phyloP scores from a whole-genome alignment of 2,113 vertebrate species.

The Onychostoma macrolepis region DNA sequence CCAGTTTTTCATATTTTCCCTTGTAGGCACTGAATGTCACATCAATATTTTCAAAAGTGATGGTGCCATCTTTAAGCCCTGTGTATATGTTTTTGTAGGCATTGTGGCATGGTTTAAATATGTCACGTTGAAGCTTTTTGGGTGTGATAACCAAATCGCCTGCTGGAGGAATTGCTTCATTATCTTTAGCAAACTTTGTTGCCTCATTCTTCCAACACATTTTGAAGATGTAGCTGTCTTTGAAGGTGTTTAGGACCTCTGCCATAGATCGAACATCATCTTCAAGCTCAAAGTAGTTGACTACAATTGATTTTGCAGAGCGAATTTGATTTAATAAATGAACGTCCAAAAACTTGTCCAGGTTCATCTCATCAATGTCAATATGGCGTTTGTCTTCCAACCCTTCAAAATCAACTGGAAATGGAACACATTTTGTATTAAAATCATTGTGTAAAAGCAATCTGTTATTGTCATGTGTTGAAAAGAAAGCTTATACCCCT shows the following conservation, averaged over 20 bases:
- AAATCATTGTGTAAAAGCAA: too few species aligned
- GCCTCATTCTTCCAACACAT: slow-evolving; percentile 79
- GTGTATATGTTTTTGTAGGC: slow-evolving; percentile 70
- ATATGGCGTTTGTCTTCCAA: slow-evolving; percentile 61
- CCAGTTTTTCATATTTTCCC: slow-evolving; percentile 74
- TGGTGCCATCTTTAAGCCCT: slow-evolving; percentile 73
- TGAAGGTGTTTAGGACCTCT: slow-evolving; percentile 60
- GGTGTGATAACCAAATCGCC: slow-evolving; percentile 34
- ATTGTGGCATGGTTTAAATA: slow-evolving; percentile 72
- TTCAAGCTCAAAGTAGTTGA: slow-evolving; percentile 77
- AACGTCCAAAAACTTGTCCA: slow-evolving; percentile 72
- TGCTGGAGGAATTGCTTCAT: neutral
- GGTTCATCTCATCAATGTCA: slow-evolving; percentile 65
- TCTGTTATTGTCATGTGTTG: neutral
- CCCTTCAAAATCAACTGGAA: slow-evolving; percentile 50
- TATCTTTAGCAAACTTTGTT: fast-evolving
- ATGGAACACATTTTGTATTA: too few species aligned
- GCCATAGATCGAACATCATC: slow-evolving; percentile 69
- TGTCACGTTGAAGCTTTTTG: neutral
- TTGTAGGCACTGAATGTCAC: slow-evolving; percentile 76
- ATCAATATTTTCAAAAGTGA: slow-evolving; percentile 80
- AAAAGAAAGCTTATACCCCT: slow-evolving; percentile 72
- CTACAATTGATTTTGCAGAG: fast-evolving
- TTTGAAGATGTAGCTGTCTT: slow-evolving; percentile 80
- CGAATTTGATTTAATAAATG: slow-evolving; percentile 30